Evolutionary conservation across 2,888 invertebrate genomes (phyloP), one percentile per base, ranked within the genome.

Genomic region (Ectemnius cavifrons): DNA sequence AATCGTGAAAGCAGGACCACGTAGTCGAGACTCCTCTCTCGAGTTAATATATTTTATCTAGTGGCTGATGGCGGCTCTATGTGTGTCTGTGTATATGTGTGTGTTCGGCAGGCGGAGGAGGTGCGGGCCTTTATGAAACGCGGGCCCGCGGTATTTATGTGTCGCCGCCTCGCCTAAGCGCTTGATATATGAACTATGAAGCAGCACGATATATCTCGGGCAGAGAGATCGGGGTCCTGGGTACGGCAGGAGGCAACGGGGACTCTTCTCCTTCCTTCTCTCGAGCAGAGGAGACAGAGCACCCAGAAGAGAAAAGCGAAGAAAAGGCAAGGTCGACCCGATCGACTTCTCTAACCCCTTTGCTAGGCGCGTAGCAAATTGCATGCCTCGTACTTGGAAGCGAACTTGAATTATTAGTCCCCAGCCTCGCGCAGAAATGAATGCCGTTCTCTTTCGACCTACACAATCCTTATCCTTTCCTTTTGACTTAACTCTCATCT

Each of bases 151-250:
- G 88, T 89, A 89, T 89, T 89, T 89, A 87, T 89, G 89, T 88
- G 88, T 88, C 88, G 84, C 88, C 88, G 88, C 88, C 88, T 88
- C 82, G 78, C 88, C 87, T 88, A 88, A 88, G 88, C 88, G 83
- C 84, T 86, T 89, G 89, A 89, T 89, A 89, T 89, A 89, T 89
- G 86, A 89, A 89, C 88, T 89, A 86, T 85, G 84, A 86, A 73
- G 69, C 79, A 68, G 70, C 77, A 79, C 67, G 72, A 77, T 67
- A 37, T 37, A 37, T 37, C 37, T 60, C 74, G 67, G 77, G 73
- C 56, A 37, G 28, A 58, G 23, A 60, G 45, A 62, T 52, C 27
- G 37, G 62, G 23, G 8, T 4, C 28, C 8, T 1, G 37, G 46
- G 52, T 23, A 45, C 28, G 58, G 49, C 52, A 49, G 14, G 61